phyloP scores from a whole-genome alignment of 2,888 invertebrate genomes.

The Melikaiella ostensackeni region DNA sequence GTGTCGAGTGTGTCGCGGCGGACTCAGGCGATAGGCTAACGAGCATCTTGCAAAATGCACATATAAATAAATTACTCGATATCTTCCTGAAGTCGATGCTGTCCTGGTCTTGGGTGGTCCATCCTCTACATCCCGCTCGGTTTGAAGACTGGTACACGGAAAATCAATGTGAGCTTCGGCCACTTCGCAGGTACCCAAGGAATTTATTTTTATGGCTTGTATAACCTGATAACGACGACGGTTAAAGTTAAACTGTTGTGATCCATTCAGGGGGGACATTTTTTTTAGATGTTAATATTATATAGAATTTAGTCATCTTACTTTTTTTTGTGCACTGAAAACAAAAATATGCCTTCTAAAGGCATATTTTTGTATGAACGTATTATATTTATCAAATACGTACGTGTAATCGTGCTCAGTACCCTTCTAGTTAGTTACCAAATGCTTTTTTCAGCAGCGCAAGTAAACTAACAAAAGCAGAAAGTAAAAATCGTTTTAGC shows the following conservation, averaged over 20 bases:
- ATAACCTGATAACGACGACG: constrained; percentile 2
- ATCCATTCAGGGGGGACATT: background rate
- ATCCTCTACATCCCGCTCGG: constrained; percentile 5
- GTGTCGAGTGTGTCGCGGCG: constrained; percentile 5
- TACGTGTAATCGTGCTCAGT: too few relatives aligned
- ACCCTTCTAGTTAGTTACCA: too few relatives aligned
- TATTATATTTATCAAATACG: too few relatives aligned
- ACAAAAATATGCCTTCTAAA: too few relatives aligned
- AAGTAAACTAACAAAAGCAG: too few relatives aligned
- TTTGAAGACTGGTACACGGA: constrained; percentile 24
- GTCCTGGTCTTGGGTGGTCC: constrained; percentile 35
- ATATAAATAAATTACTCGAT: constrained; percentile 36
- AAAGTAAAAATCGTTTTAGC: too few relatives aligned
- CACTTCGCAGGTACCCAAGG: constrained; percentile 12
- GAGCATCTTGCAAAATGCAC: constrained; percentile 34
- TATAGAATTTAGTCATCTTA: too few relatives aligned
- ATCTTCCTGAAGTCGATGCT: constrained; percentile 24
- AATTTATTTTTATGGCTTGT: constrained; percentile 34
- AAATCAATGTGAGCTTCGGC: constrained; percentile 29
- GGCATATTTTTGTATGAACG: too few relatives aligned
- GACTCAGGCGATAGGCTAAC: constrained; percentile 26
- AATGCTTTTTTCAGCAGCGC: too few relatives aligned
- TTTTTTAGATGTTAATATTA: too few relatives aligned
- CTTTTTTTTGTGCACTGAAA: too few relatives aligned
- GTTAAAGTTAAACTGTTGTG: constrained; percentile 29